Base-by-base conservation (phyloP, 2,888 invertebrate genomes). In the Ochropacha duplaris region DNA sequence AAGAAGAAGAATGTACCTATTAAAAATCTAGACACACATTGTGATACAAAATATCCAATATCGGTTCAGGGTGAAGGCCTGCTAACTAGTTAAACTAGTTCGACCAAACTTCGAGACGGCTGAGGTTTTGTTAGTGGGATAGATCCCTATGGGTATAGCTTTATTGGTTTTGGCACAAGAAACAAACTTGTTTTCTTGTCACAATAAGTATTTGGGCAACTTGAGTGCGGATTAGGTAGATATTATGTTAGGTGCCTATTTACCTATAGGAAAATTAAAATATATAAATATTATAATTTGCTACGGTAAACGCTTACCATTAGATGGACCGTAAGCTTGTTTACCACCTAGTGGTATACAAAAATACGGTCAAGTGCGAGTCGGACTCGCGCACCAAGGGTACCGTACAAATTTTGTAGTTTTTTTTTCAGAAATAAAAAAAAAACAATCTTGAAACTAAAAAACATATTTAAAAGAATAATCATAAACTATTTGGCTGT, bases 81-180 rank as follows among this genome's bases (percentile, higher is more conserved):
- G 34, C 26, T 34, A 58, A 60, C 54, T 58, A 57, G 54, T 60
- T 58, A 39, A 57, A 59, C 60, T 55, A 54, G 59, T 56, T 34
- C 26, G 55, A 36, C 52, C 56, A 56, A 63, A 61, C 44, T 65
- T 61, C 8, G 51, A 22, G 12, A 51, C 16, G 16, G 52, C 44
- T 19, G 44, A 44, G 44, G 44, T 19, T 19, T 19, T 19, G 44
- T 9, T 19, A 19, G 16, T 19, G n/a, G n/a, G 11, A 12, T 31
- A 36, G 5, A n/a, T 14, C 36, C 36, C n/a, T n/a, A 36, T n/a
- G 36, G 44, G 44, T 44, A 19, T 39, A 39, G 39, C 6, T 6
- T 9, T 44, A 44, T 44, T 44, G n/a, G 44, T 44, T 44, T 44
- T 44, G 44, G 22, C 22, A 36, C 55, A 22, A 6, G 39, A 56